A percentile compares a stretch with the other conserved stretches of the same genome.
phyloP scores from a whole-genome alignment of 2,113 vertebrate genomes.

The Leuciscus idus region DNA sequence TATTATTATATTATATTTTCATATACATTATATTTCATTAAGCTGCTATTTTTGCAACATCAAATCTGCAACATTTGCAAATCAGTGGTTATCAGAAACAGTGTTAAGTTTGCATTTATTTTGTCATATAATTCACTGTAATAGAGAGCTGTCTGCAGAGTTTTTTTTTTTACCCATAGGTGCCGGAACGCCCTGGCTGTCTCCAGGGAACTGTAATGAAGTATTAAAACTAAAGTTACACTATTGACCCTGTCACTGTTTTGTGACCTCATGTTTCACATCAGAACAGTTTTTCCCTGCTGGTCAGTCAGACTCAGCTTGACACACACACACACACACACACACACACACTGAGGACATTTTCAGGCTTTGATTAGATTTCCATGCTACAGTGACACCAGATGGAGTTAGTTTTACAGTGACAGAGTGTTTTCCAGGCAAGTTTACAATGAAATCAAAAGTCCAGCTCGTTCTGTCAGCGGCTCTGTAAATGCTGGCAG shows the following conservation, averaged over 20 bases:
- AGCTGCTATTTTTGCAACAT: too few species aligned
- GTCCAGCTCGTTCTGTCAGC: conserved; percentile 1
- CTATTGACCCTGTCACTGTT: conserved; percentile 35
- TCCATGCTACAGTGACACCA: conserved; percentile 33
- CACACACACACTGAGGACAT: too few species aligned
- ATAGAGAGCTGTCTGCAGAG: background rate
- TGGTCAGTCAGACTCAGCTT: conserved; percentile 18
- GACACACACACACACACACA: background rate
- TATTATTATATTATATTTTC: too few species aligned
- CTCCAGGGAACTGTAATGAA: conserved; percentile 47
- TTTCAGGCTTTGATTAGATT: conserved; percentile 21
- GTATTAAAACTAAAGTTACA: conserved; percentile 26
- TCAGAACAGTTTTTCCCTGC: background rate
- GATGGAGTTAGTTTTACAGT: conserved; percentile 21
- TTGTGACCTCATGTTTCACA: conserved; percentile 43
- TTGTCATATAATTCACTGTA: background rate
- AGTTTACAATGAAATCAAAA: conserved; percentile 27
- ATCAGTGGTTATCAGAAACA: background rate
- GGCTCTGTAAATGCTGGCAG: conserved; percentile 16
- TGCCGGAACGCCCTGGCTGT: background rate
- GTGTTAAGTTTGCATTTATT: background rate
- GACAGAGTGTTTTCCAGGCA: conserved; percentile 12
- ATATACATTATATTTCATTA: too few species aligned
- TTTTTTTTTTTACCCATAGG: background rate
- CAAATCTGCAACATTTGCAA: too few species aligned